Evolutionary conservation across 2,888 invertebrate species (phyloP), one percentile per base, ranked within the genome.

Genomic region (Epirrita christyi): DNA sequence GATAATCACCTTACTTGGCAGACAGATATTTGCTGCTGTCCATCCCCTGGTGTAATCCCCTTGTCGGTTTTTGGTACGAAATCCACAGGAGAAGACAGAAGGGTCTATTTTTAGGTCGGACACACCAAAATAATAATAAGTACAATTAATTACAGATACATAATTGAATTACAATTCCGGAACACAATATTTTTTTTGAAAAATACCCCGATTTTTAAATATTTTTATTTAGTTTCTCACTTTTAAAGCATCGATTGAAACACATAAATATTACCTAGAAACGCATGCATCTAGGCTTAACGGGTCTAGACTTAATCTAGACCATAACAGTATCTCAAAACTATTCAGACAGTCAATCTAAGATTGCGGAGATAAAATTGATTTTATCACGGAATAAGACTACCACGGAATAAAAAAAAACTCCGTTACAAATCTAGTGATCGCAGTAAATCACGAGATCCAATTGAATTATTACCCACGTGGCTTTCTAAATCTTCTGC

Each of bases 281-380:
- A 50, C 59, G 21, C 4, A 48, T 42, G 56, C 47, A 59, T 57
- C 29, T 41, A 34, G 14, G 10, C 40, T 41, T 53, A 53, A 47
- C 52, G 52, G 52, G 32, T 11, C 44, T 40, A 51, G 36, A 43
- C 46, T 58, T 59, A 61, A 59, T 48, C 51, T 29, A 55, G 66
- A 61, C 44, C 65, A 53, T 63, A 66, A 66, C 66, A 46, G 66
- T 66, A 63, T 14, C 28, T 56, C 43, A 57, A 63, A 61, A 59
- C 54, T 61, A 63, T 63, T 63, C 61, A 62, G 47, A 55, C 40
- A 47, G 34, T 45, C 44, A 51, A 41, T 8, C 13, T 45, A 42
- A 42, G 32, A 52, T 46, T 32, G 36, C 42, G 11, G 5, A 55
- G 53, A 60, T 56, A 29, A 41, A 61, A 66, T 66, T 50, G 59